Evolutionary conservation across 2,888 invertebrate genomes (phyloP).

Genomic region (Candidula unifasciata): DNA sequence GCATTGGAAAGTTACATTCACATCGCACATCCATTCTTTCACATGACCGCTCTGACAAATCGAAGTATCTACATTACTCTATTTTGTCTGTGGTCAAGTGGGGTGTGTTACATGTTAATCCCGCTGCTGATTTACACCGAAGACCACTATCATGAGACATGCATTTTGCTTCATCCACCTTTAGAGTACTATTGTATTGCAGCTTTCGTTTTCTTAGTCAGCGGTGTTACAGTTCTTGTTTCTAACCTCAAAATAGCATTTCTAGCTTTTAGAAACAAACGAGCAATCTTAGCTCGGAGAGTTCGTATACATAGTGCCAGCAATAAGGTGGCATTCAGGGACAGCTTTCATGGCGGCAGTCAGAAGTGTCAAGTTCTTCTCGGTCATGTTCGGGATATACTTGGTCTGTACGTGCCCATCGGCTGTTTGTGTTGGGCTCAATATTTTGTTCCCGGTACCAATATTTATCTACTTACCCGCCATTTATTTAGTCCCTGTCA

Average conservation of each 20-base stretch:
- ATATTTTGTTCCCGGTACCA: no score
- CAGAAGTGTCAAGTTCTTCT: conserved; percentile 17
- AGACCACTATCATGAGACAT: not conserved
- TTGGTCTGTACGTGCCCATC: not conserved
- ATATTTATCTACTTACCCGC: no score
- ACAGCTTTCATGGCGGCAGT: not conserved
- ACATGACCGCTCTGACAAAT: not conserved
- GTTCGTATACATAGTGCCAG: no score
- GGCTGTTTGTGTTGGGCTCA: no score
- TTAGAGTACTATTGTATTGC: not conserved
- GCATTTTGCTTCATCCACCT: not conserved
- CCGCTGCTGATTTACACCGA: not conserved
- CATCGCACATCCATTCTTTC: conserved; percentile 17
- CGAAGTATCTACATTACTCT: no score
- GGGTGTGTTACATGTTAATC: not conserved
- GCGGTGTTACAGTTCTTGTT: not conserved
- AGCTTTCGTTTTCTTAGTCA: not conserved
- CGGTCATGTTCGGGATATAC: not conserved
- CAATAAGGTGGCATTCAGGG: not conserved
- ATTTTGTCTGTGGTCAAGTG: not conserved
- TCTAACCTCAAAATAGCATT: conserved; percentile 12
- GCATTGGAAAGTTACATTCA: conserved; percentile 28
- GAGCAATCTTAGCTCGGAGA: not conserved
- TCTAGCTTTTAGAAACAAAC: not conserved
- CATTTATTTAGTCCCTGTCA: no score